Evolutionary conservation across 2,797 vertebrate species (phyloP), one percentile per base, ranked within the genome.

Genomic region (Dryobates pubescens): DNA sequence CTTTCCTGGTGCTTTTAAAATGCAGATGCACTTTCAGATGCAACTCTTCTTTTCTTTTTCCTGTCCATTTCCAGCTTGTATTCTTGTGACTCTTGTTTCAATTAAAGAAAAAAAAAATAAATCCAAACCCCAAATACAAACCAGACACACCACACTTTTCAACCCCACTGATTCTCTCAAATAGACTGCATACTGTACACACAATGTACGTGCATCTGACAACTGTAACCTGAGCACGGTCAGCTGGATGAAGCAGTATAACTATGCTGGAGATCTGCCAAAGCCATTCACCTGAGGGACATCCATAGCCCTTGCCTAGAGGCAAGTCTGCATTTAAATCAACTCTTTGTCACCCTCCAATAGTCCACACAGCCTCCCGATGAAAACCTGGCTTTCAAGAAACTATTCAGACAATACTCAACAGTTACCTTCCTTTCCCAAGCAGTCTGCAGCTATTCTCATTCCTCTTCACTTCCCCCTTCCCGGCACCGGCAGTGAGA

Each of bases 301-400:
- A 82, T 4, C 38, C 57, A 17, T 64, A 86, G 23, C 23, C 41
- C 27, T 67, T 57, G 80, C 92, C 94, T 11, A n/a, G 30, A 87
- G 91, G 87, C 89, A 80, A 82, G 70, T 59, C 83, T 82, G 91
- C 91, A 94, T 89, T 79, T 90, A 88, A 93, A 93, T 93, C 74
- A 78, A 72, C 34, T 62, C 87, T 93, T 95, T 95, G 74, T 83
- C 73, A 92, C 74, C 68, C 24, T 73, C 57, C 61, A 83, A 54
- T 20, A 53, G 24, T 19, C 45, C 51, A 68, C 74, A 61, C 29
- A 17, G 54, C 7, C 1, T 2, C 14, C 1, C 2, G 75, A 43
- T 61, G 70, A 90, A 86, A 89, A 77, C 5, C 4, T 11, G 41
- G 49, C 86, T 85, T 94, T 86, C 88, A 79, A 73, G 53, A 91